Conservation (phyloP, 2,888 invertebrate species). For the Heliconius sara region DNA sequence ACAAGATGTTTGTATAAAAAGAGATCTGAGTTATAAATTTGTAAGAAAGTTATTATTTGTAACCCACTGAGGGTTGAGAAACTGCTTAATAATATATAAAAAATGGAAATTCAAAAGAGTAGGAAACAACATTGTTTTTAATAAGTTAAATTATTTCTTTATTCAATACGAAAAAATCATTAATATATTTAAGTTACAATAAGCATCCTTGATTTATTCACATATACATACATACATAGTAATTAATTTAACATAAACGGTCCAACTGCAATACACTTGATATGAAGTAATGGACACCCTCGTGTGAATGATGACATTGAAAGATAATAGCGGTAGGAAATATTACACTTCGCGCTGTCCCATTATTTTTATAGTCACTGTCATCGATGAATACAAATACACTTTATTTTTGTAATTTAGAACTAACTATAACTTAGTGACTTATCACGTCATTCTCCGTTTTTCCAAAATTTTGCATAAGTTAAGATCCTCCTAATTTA, state of each 20-base stretch:
- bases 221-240: neutral
- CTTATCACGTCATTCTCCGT: neutral
- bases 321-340: slow-evolving; percentile 43
- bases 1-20: too few species aligned
- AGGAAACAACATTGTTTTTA: neutral
- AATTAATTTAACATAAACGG: slow-evolving; percentile 32
- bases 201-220: neutral
- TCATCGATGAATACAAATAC: neutral
- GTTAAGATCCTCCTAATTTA: neutral
- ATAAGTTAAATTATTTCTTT: neutral
- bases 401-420: neutral
- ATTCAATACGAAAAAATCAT: neutral
- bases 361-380: slow-evolving; percentile 35
- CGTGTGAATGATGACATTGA: slow-evolving; percentile 49
- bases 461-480: neutral
- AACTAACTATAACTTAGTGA: too few species aligned
- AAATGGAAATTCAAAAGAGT: neutral
- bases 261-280: slow-evolving; percentile 39
- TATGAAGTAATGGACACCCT: slow-evolving; percentile 45
- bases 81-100: too few species aligned
- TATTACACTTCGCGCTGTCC: slow-evolving; percentile 37
- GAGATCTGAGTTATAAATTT: too few species aligned
- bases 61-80: too few species aligned
- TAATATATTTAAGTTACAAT: neutral
- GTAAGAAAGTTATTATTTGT: too few species aligned